phyloP scores from a whole-genome alignment of 2,888 invertebrate species.

The Labia minor region DNA sequence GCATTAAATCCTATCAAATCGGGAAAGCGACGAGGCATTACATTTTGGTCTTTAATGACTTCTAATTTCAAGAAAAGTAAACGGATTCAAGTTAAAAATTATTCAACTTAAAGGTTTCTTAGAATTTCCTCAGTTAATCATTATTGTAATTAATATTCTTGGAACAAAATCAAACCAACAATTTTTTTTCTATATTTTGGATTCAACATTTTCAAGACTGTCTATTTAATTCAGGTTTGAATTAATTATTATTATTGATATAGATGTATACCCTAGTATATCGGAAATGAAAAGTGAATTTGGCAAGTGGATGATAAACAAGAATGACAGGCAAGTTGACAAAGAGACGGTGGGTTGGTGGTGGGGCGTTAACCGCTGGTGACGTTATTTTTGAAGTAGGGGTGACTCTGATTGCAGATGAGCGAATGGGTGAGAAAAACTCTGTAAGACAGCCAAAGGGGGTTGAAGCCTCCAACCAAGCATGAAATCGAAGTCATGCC shows the following conservation, averaged over 20 bases:
- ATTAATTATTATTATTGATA: too few relatives aligned
- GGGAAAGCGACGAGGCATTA: background rate
- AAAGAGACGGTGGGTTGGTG: background rate
- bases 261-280: background rate
- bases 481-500: slow-evolving; percentile 13
- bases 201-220: too few relatives aligned
- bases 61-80: too few relatives aligned
- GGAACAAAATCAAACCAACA: too few relatives aligned
- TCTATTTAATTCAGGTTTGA: too few relatives aligned
- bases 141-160: too few relatives aligned
- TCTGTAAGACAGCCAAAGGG: slow-evolving; percentile 2
- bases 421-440: slow-evolving; percentile 13
- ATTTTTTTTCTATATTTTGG: too few relatives aligned
- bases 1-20: background rate
- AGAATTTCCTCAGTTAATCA: too few relatives aligned
- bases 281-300: slow-evolving; percentile 1
- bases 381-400: background rate
- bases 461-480: slow-evolving; percentile 13
- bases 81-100: too few relatives aligned
- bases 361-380: background rate
- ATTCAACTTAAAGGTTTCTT: too few relatives aligned
- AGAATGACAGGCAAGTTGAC: background rate
- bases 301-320: slow-evolving; percentile 13
- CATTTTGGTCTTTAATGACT: too few relatives aligned
- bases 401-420: background rate